phyloP scores from a whole-genome alignment of 2,888 invertebrate genomes.

The Mesorhabditis spiculigera region DNA sequence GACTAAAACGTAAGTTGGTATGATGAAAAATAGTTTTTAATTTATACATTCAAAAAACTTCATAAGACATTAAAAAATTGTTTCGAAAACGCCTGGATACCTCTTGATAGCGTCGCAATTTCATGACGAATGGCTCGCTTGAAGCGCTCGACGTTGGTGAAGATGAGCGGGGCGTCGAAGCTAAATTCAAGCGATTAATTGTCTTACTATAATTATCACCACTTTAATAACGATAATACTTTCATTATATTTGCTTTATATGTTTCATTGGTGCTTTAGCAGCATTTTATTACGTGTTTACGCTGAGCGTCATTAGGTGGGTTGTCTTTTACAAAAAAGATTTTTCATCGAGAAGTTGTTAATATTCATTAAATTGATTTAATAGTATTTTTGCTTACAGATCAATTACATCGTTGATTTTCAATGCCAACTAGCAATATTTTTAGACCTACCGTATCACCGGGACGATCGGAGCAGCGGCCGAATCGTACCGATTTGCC shows the following conservation, averaged over 20 bases:
- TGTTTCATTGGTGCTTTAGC: background rate
- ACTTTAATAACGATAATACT: too few relatives aligned
- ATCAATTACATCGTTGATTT: too few relatives aligned
- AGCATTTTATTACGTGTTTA: too few relatives aligned
- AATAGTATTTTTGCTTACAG: too few relatives aligned
- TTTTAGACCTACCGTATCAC: background rate
- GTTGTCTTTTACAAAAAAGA: background rate
- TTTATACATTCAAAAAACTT: background rate
- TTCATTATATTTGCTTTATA: background rate
- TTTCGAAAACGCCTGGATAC: background rate
- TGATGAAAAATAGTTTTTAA: background rate
- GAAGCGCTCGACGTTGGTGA: conserved; percentile 62
- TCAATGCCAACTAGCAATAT: too few relatives aligned
- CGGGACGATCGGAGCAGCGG: conserved; percentile 9
- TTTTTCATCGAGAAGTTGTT: too few relatives aligned
- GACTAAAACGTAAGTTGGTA: background rate
- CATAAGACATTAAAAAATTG: too few relatives aligned
- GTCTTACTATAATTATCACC: too few relatives aligned
- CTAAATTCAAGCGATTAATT: conserved; percentile 20
- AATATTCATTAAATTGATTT: too few relatives aligned
- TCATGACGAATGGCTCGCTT: conserved; percentile 27
- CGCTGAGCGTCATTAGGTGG: background rate
- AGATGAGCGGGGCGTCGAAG: conserved; percentile 62
- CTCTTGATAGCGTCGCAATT: background rate
- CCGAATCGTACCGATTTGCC: conserved; percentile 16